These are phyloP conservation scores for Balearica regulorum DNA, from an alignment of 2,797 vertebrate genomes.

Conservation along the genomic window DNA sequence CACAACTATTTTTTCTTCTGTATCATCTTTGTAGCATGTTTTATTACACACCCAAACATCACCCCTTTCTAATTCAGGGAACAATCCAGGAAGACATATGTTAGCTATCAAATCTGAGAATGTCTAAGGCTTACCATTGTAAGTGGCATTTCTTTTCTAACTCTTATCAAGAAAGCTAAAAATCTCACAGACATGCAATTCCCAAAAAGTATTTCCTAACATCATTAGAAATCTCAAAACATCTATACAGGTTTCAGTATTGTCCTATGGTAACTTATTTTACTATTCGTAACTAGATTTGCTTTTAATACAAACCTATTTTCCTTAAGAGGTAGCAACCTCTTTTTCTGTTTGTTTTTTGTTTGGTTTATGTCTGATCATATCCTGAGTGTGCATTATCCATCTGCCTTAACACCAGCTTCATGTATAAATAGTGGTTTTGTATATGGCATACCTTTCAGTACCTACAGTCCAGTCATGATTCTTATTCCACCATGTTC, in stretches of 20 bases:
- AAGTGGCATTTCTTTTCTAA: background rate
- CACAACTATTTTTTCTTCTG: background rate
- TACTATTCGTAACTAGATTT: background rate
- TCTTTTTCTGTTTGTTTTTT: background rate
- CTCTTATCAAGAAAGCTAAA: background rate
- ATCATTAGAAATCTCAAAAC: background rate
- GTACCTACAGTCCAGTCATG: background rate
- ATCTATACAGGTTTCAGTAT: background rate
- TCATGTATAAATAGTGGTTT: background rate
- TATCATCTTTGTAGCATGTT: background rate
- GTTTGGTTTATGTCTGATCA: background rate
- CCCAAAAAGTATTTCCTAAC: background rate
- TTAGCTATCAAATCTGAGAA: background rate
- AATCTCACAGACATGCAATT: background rate
- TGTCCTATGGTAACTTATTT: background rate
- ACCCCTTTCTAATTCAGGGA: background rate
- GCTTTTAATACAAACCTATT: background rate
- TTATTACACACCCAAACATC: background rate
- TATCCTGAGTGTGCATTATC: background rate
- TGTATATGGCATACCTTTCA: background rate
- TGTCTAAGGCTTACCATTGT: background rate
- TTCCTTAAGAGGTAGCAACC: background rate
- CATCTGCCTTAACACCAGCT: background rate
- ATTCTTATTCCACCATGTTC: background rate
- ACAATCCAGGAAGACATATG: background rate